Base-by-base conservation (phyloP, 2,797 vertebrate species). In the Parambassis ranga region DNA sequence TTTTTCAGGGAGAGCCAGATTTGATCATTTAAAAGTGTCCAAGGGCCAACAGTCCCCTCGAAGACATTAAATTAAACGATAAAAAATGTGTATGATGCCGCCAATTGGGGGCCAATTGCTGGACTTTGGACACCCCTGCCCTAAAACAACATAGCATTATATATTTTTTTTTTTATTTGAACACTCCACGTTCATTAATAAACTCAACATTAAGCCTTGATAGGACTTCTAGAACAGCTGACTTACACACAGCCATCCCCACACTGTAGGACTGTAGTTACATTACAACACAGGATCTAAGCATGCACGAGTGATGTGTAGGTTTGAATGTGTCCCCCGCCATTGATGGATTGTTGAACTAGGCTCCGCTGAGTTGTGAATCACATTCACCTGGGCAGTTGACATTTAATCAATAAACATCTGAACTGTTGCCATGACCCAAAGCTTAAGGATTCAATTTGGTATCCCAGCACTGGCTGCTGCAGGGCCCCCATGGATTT, bases 371-470 rank as follows among this genome's bases (percentile, higher is more conserved):
- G 85, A 86, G 88, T 93, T 95, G 95, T 96, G 93, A 94, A 96
- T 96, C 91, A 94, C 91, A 63, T 89, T 91, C 94, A 96, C 94
- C 92, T 95, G 91, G 85, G 85, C 89, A 90, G 90, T 83, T 94
- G 95, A 95, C 94, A 85, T 91, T 91, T 94, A 97, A 96, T 98
- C 96, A 89, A 97, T 97, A 92, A 90, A 89, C 92, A 89, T 87
- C 87, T 91, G 91, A 92, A 91, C 91, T 90, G 87, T 83, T 90
- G 93, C 92, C 89, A 60, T 90, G 94, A 96, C 94, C 95, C 93
- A 77, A 38, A 83, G 76, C 82, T 83, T 73, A 65, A 82, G 75
- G 82, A 91, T 91, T 86, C 89, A 70, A 86, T 90, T 88, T 88
- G 82, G 84, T 79, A 90, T 90, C 72, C 78, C 69, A 71, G 68